Percentiles rank a stretch among this genome's conserved stretches.
Evolutionary conservation across 2,797 vertebrate species (phyloP).

Genomic region (Graptemys geographica): DNA sequence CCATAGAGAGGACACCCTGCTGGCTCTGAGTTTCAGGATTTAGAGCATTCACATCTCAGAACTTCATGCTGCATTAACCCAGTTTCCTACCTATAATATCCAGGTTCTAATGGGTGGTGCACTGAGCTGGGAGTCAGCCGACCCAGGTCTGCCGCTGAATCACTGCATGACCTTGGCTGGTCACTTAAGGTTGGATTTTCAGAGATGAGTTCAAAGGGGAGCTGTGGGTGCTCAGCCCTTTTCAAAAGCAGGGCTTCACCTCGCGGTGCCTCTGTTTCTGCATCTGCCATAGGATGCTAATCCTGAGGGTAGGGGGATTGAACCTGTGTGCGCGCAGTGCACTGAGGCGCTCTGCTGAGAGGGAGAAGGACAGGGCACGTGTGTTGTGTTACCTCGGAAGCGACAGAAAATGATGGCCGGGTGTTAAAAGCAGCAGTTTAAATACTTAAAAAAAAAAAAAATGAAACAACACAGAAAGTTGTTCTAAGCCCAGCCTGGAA

Average conservation of each 20-base stretch:
- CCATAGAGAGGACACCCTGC: not conserved
- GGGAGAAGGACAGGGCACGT: too few species aligned
- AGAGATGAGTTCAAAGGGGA: not conserved
- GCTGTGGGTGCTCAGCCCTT: not conserved
- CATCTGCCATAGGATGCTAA: not conserved
- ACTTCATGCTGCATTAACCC: not conserved
- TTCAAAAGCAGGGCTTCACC: not conserved
- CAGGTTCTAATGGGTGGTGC: not conserved
- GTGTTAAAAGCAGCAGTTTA: not conserved
- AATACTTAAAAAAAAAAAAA: not conserved
- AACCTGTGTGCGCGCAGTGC: too few species aligned
- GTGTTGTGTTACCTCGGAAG: not conserved
- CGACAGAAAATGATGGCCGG: not conserved
- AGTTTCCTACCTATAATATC: not conserved
- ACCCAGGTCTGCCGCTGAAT: not conserved
- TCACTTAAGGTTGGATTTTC: not conserved
- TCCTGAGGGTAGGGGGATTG: too few species aligned
- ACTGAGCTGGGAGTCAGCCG: not conserved
- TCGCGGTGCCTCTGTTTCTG: not conserved
- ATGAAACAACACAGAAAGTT: not conserved
- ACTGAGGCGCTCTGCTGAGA: too few species aligned
- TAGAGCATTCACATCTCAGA: not conserved
- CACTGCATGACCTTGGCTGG: not conserved
- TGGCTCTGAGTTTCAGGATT: not conserved
- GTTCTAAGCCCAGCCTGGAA: not conserved